These are phyloP conservation scores for Coremacera marginata DNA, from an alignment of 2,888 invertebrate species.

Conservation along the genomic window DNA sequence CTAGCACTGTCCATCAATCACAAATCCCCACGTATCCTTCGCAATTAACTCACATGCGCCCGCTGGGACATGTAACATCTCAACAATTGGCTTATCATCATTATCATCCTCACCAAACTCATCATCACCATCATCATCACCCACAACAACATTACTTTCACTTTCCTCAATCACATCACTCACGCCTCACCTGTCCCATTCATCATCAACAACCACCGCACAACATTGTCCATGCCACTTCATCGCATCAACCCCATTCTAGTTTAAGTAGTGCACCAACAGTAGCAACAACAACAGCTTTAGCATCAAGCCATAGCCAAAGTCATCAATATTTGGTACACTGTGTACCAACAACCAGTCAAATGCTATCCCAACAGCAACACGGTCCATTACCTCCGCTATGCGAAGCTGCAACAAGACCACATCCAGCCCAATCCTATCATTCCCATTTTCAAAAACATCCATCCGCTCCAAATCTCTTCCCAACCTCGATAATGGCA, in stretches of 20 bases:
- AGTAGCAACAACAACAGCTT: constrained; percentile 60
- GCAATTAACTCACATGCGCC: constrained; percentile 16
- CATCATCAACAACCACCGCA: constrained; percentile 47
- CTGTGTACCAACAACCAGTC: constrained; percentile 63
- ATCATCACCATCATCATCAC: constrained; percentile 42
- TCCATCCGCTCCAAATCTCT: constrained; percentile 64
- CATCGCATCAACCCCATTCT: constrained; percentile 45
- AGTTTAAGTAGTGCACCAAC: constrained; percentile 59
- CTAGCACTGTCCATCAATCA: constrained; percentile 52
- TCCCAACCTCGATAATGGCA: constrained; percentile 55
- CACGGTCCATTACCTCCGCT: constrained; percentile 65
- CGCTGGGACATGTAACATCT: neutral
- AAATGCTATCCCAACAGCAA: constrained; percentile 51
- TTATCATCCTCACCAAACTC: constrained; percentile 43
- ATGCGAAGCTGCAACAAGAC: constrained; percentile 56
- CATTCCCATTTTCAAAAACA: constrained; percentile 66
- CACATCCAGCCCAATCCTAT: constrained; percentile 49
- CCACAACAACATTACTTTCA: constrained; percentile 38
- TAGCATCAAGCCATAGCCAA: constrained; percentile 64
- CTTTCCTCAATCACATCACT: constrained; percentile 42
- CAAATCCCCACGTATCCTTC: constrained; percentile 29
- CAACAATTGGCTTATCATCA: constrained; percentile 46
- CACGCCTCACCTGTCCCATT: constrained; percentile 46
- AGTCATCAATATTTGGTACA: constrained; percentile 66
- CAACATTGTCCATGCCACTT: constrained; percentile 36